Conservation (phyloP, 2,797 vertebrate species). For the Sebastes vulpes region DNA sequence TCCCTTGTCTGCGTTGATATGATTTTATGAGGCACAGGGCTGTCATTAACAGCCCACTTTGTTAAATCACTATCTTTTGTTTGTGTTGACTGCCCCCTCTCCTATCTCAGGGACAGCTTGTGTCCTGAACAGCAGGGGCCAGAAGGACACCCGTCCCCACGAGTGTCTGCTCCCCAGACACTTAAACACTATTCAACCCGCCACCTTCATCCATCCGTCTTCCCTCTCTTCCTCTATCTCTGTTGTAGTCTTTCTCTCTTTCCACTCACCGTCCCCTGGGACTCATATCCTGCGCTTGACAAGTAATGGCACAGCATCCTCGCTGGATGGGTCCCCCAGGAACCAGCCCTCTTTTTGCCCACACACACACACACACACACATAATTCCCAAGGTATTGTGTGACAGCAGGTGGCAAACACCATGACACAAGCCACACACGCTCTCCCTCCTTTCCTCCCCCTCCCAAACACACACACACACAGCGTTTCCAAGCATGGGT, state of each 20-base stretch:
- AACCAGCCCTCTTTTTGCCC: conserved; percentile 43
- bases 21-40: conserved; percentile 66
- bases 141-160: conserved; percentile 51
- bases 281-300: conserved; percentile 81
- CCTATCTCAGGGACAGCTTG: conserved; percentile 69
- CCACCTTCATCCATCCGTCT: conserved; percentile 55
- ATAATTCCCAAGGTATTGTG: conserved; percentile 81
- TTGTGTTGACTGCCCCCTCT: conserved; percentile 60
- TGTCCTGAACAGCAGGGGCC: conserved; percentile 74
- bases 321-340: conserved; percentile 69
- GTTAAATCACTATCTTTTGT: conserved; percentile 81
- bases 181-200: conserved; percentile 60
- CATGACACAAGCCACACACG: conserved; percentile 66
- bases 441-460: conserved; percentile 13
- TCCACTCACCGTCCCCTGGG: conserved; percentile 69
- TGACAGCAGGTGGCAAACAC: conserved; percentile 87
- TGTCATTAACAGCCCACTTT: conserved; percentile 82
- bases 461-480: not conserved
- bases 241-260: conserved; percentile 50
- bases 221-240: conserved; percentile 48
- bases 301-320: conserved; percentile 84
- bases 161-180: conserved; percentile 67
- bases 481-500: conserved; percentile 49
- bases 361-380: conserved; percentile 41
- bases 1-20: conserved; percentile 42